Conservation (phyloP, 1,140 invertebrate species). For the Drosophila ironensis region DNA sequence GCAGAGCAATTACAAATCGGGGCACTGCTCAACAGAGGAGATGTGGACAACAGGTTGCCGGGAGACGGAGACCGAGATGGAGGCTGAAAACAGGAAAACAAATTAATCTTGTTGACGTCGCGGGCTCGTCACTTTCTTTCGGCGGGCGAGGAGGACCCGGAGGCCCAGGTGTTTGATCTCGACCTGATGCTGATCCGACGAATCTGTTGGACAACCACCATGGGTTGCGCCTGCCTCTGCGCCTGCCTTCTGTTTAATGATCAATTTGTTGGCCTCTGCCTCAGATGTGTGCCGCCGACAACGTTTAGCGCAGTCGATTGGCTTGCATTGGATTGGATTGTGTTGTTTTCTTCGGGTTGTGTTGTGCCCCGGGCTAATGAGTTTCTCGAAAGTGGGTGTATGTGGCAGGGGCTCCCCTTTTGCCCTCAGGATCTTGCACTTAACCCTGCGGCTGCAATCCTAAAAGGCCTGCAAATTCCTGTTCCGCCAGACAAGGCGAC, state of each 20-base stretch:
- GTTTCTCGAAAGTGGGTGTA: slow-evolving; percentile 68
- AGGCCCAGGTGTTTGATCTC: slow-evolving; percentile 75
- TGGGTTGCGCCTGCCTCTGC: slow-evolving; percentile 66
- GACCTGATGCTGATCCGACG: slow-evolving; percentile 41
- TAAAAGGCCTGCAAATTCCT: slow-evolving; percentile 1
- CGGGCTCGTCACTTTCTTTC: slow-evolving; percentile 65
- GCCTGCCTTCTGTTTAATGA: slow-evolving; percentile 80
- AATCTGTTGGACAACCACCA: slow-evolving; percentile 44
- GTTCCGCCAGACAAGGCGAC: slow-evolving; percentile 27
- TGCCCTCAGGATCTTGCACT: not conserved
- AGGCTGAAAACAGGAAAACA: slow-evolving; percentile 55
- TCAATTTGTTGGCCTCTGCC: slow-evolving; percentile 74
- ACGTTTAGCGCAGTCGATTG: slow-evolving; percentile 60
- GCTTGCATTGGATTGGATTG: slow-evolving; percentile 16
- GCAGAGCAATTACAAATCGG: slow-evolving; percentile 66
- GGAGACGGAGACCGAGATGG: not conserved
- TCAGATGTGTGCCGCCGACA: slow-evolving; percentile 77
- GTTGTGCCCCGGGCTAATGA: slow-evolving; percentile 56
- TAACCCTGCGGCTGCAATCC: not conserved
- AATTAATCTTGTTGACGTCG: slow-evolving; percentile 76
- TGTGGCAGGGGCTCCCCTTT: slow-evolving; percentile 46
- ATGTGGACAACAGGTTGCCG: slow-evolving; percentile 69
- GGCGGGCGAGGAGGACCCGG: slow-evolving; percentile 21
- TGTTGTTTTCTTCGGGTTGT: slow-evolving; percentile 21
- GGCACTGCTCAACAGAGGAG: too few species aligned